phyloP scores from a whole-genome alignment of 2,113 vertebrate species.

The Barnardius zonarius region DNA sequence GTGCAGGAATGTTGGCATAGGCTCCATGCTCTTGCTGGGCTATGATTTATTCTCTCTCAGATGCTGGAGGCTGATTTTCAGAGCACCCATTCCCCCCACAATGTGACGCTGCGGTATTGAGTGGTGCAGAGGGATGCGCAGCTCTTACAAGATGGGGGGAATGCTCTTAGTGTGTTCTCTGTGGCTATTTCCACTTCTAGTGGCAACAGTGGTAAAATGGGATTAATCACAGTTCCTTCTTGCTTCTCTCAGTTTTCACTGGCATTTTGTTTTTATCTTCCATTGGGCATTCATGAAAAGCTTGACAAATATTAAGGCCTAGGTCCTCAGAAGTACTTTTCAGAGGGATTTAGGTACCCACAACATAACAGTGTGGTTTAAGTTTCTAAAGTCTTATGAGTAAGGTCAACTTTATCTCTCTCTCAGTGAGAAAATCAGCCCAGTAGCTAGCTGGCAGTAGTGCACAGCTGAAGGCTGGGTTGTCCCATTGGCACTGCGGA shows the following conservation, averaged over 20 bases:
- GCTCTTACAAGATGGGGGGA: not conserved
- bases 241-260: not conserved
- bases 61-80: not conserved
- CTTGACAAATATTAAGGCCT: not conserved
- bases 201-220: not conserved
- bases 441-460: not conserved
- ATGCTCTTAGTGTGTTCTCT: not conserved
- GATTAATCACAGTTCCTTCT: not conserved
- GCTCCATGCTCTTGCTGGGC: not conserved
- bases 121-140: not conserved
- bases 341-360: not conserved
- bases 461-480: not conserved
- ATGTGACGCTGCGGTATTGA: fast-evolving
- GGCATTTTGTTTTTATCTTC: not conserved
- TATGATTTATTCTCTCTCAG: constrained; percentile 35
- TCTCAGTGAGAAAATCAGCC: not conserved
- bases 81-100: constrained; percentile 5
- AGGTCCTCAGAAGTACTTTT: not conserved
- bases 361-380: not conserved
- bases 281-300: not conserved
- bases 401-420: not conserved
- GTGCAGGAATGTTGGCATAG: constrained; percentile 10
- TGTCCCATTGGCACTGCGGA: not conserved
- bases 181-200: not conserved
- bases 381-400: not conserved